Percentiles rank a stretch among this genome's conserved stretches.
phyloP scores from a whole-genome alignment of 2,113 vertebrate species.

The Danionella cerebrum region DNA sequence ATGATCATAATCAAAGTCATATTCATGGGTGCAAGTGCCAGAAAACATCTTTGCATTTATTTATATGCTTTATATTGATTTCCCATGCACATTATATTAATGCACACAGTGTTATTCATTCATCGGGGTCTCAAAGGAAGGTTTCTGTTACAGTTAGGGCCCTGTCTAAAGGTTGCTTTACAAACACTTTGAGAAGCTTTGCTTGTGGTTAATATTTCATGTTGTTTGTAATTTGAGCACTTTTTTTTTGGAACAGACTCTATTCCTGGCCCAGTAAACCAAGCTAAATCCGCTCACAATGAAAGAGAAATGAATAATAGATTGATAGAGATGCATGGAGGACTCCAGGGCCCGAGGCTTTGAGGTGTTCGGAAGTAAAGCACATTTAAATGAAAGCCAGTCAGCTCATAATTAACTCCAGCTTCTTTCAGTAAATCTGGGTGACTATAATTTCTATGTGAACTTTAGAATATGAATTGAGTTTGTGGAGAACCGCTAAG shows the following conservation, averaged over 20 bases:
- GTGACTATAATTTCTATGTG: background rate
- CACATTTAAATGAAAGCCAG: background rate
- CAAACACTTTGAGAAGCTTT: background rate
- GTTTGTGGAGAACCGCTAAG: background rate
- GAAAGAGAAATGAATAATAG: conserved; percentile 7
- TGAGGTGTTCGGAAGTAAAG: background rate
- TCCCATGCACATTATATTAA: too few species aligned
- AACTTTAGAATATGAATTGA: background rate
- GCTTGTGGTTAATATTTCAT: conserved; percentile 8
- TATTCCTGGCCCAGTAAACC: conserved; percentile 2
- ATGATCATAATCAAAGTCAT: too few species aligned
- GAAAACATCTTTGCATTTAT: background rate
- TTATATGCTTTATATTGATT: too few species aligned
- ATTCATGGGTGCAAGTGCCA: background rate
- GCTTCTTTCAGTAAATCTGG: background rate
- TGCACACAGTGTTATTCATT: background rate
- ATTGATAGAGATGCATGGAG: background rate
- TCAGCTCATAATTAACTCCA: background rate
- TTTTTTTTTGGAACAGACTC: background rate
- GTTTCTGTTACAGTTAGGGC: background rate
- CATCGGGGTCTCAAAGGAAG: background rate
- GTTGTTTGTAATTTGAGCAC: background rate
- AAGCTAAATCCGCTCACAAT: background rate
- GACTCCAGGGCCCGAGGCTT: background rate
- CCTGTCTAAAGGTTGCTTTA: background rate